Evolutionary conservation across 23 tunicate species (phyloP).

Genomic region (Trididemnum nubilum): DNA sequence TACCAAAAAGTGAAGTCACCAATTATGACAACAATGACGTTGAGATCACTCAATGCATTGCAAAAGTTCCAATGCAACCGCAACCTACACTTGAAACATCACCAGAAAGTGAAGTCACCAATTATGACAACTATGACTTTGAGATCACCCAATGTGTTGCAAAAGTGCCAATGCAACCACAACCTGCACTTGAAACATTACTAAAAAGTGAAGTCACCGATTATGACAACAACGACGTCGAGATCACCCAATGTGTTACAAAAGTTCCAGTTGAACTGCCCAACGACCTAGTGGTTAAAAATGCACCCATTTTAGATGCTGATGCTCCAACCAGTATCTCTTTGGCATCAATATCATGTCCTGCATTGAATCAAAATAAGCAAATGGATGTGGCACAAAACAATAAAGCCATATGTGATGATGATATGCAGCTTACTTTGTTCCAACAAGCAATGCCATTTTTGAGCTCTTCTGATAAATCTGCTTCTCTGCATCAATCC

Average conservation of each 20-base stretch:
- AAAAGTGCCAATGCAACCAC: neutral
- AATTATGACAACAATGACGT: neutral
- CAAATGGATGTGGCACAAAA: too few species aligned
- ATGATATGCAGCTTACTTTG: too few species aligned
- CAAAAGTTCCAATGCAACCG: neutral
- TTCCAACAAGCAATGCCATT: too few species aligned
- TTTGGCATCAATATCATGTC: too few species aligned
- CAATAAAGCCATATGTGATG: too few species aligned
- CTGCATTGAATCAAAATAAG: too few species aligned
- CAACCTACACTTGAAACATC: neutral
- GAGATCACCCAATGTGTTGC: neutral
- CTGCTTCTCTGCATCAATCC: too few species aligned
- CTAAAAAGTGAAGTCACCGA: neutral
- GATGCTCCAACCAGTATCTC: too few species aligned
- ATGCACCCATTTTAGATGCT: too few species aligned
- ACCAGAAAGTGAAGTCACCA: too few species aligned
- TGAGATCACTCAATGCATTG: neutral
- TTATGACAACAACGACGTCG: neutral
- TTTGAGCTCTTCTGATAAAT: too few species aligned
- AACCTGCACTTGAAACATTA: neutral
- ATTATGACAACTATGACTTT: neutral
- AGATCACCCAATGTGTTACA: neutral
- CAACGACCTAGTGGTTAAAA: too few species aligned
- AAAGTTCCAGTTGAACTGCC: neutral
- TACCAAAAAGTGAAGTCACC: neutral